Evolutionary conservation across 2,113 vertebrate species (phyloP).

Genomic region (Vidua macroura): DNA sequence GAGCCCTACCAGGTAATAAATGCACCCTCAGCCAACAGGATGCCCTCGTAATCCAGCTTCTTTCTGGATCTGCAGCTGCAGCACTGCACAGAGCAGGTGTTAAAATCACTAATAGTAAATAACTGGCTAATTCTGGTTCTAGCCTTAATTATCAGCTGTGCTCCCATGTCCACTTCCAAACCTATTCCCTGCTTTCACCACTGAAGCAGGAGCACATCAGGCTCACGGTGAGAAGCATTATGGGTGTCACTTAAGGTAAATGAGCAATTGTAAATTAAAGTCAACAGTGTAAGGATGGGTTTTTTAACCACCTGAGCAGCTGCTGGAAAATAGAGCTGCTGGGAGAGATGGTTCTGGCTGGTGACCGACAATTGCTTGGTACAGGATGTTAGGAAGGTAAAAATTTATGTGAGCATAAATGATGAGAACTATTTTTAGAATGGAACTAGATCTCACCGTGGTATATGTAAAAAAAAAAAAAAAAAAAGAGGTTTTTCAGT

Average conservation of each 20-base stretch:
- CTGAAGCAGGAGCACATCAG: background rate
- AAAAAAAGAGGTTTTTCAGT: background rate
- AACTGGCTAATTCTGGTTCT: background rate
- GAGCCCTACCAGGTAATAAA: background rate
- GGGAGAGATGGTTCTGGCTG: background rate
- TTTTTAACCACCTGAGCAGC: background rate
- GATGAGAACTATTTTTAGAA: background rate
- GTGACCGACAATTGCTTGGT: background rate
- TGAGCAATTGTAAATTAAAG: background rate
- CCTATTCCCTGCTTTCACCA: background rate
- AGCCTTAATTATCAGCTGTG: background rate
- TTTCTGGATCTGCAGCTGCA: background rate
- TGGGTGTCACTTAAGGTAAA: conserved; percentile 4
- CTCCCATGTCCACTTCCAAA: background rate
- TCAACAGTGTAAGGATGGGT: background rate
- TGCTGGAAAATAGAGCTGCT: background rate
- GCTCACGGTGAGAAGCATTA: background rate
- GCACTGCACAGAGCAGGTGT: background rate
- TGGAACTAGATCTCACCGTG: background rate
- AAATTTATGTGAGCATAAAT: background rate
- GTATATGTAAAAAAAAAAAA: background rate
- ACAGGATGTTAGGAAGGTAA: background rate
- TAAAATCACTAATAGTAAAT: background rate
- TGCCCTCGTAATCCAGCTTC: accelerated
- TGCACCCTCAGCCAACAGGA: background rate